Evolutionary conservation across 2,797 vertebrate species (phyloP).

Genomic region (Varecia variegata): DNA sequence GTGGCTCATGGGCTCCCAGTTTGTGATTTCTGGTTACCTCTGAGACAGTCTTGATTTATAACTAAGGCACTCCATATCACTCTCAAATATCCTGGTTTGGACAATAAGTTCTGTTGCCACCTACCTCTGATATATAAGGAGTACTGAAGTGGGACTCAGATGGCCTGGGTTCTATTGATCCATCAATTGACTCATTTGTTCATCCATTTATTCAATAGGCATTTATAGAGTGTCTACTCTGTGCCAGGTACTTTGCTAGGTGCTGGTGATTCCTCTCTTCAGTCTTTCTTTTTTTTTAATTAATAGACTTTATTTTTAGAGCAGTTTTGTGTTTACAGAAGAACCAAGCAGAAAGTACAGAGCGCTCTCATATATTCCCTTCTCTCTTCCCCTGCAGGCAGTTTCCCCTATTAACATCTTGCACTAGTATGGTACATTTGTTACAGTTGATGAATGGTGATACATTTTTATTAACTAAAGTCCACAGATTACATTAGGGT

Average conservation of each 20-base stretch:
- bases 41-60: neutral
- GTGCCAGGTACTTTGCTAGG: constrained; percentile 23
- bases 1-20: neutral
- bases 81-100: constrained; percentile 18
- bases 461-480: constrained; percentile 6
- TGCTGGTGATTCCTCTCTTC: neutral
- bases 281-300: constrained; percentile 5
- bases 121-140: neutral
- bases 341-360: neutral
- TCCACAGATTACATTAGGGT: neutral
- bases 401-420: neutral
- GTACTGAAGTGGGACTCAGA: neutral
- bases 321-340: constrained; percentile 26
- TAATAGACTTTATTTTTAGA: constrained; percentile 26
- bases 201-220: constrained; percentile 7
- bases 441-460: neutral
- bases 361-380: neutral
- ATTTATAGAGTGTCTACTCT: constrained; percentile 1
- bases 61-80: neutral
- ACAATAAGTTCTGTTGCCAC: neutral
- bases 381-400: neutral
- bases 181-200: neutral
- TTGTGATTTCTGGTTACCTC: constrained; percentile 22
- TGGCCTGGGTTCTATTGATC: neutral
- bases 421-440: neutral